Evolutionary conservation across 2,113 vertebrate species (phyloP), one percentile per base, ranked within the genome.

Genomic region (Passer domesticus): DNA sequence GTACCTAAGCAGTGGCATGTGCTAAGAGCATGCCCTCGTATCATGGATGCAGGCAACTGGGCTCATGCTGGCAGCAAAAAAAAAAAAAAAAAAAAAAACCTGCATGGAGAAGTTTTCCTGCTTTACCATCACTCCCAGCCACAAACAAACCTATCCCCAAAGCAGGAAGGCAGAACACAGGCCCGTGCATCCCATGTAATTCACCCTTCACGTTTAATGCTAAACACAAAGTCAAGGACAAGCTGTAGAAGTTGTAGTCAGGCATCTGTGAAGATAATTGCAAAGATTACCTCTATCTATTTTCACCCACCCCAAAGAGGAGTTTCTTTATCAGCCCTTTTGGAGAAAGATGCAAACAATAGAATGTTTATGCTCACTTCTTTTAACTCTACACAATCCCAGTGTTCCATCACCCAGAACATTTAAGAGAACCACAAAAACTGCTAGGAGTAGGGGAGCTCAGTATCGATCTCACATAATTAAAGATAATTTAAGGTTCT

Each of bases 151-250:
- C 37, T 25, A 5, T 41, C 41, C 50, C 33, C 46, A 66, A 53
- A 72, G 41, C 3, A 73, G 15, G 41, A 77, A 87, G 33, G 28
- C 68, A 86, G 31, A 15, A 19, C 50, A 62, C 44, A 50, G 22
- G 23, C 39, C 18, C 7, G 0, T 28, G 17, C 20, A 33, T 13
- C 31, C 25, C 31, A 0, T 2, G 7, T 12, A 41, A 39, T 53
- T 60, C 24, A 58, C 9, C 24, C 33, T 43, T 59, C 20, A 7
- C 2, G 1, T 55, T 58, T 30, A 66, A 35, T 31, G 15, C 25
- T 64, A 85, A 85, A 69, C 10, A 24, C 44, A 15, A 78, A 63
- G 46, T 59, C 69, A 68, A 94, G 22, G 62, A 79, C 25, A 46
- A 16, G 10, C 5, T 52, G 12, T 31, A 11, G 16, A 60, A 1